A percentile compares a stretch with the other conserved stretches of the same genome.
phyloP scores from a whole-genome alignment of 2,113 vertebrate genomes.

The Sander vitreus region DNA sequence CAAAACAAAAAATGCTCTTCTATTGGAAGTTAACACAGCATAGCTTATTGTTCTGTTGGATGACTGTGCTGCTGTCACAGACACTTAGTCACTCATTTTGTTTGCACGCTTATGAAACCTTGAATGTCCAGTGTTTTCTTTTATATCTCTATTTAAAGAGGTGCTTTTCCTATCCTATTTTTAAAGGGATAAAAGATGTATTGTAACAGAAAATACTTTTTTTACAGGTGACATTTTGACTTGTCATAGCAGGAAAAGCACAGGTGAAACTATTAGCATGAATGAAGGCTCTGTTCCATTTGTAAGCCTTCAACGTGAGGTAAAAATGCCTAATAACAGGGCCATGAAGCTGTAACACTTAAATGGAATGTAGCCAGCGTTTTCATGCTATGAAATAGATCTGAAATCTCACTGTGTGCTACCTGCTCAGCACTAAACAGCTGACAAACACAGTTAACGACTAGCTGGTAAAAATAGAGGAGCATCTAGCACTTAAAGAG shows the following conservation, averaged over 20 bases:
- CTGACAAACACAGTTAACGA: not conserved
- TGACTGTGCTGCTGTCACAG: slow-evolving; percentile 25
- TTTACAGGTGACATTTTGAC: not conserved
- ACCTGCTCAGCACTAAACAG: too few species aligned
- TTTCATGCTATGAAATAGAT: not conserved
- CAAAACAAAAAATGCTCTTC: slow-evolving; percentile 13
- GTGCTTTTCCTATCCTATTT: not conserved
- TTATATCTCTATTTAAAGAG: slow-evolving; percentile 7
- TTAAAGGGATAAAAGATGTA: not conserved
- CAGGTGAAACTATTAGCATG: not conserved
- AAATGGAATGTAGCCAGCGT: not conserved
- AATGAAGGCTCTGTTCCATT: not conserved
- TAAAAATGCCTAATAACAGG: not conserved
- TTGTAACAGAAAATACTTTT: not conserved
- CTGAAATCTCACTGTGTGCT: not conserved
- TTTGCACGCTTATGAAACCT: not conserved
- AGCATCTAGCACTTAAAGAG: not conserved
- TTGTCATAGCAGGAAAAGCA: not conserved
- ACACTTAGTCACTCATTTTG: slow-evolving; percentile 18
- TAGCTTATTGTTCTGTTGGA: slow-evolving; percentile 24
- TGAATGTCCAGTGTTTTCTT: not conserved
- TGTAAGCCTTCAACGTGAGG: not conserved
- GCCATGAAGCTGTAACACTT: not conserved
- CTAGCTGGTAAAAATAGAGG: not conserved
- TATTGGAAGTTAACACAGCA: slow-evolving; percentile 35